phyloP scores from a whole-genome alignment of 2,113 vertebrate species.

The Paramisgurnus dabryanus region DNA sequence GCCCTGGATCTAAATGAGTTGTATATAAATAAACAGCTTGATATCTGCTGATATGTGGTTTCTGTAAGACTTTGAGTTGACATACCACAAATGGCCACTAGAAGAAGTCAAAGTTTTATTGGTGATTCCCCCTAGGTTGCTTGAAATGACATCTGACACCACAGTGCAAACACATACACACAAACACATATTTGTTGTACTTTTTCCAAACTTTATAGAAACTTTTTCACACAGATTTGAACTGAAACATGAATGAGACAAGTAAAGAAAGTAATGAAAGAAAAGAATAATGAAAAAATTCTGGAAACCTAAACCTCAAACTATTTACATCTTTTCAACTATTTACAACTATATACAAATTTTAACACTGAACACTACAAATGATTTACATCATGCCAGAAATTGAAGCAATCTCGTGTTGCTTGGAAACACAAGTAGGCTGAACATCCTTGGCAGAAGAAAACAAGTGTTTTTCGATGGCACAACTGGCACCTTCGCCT shows the following conservation, averaged over 20 bases:
- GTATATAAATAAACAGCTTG: background rate
- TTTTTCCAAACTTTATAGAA: background rate
- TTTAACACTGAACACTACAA: no score
- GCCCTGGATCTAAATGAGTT: background rate
- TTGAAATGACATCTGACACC: no score
- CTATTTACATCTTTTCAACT: background rate
- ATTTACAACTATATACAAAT: no score
- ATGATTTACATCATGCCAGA: background rate
- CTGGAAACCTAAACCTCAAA: background rate
- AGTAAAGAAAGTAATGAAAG: no score
- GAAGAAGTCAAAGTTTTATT: background rate
- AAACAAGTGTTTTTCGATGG: background rate
- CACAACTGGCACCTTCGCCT: background rate
- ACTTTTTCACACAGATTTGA: background rate
- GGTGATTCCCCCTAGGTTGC: no score
- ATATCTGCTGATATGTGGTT: background rate
- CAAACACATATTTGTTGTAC: background rate
- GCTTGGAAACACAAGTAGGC: background rate
- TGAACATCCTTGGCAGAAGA: background rate
- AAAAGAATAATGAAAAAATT: background rate
- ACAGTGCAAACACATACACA: no score
- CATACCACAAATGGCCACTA: background rate
- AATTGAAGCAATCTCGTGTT: background rate
- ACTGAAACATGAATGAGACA: background rate
- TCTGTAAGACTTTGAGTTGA: background rate